A percentile compares a stretch with the other conserved stretches of the same genome.
phyloP scores from a whole-genome alignment of 2,113 vertebrate species.

The Prunella fulvescens region DNA sequence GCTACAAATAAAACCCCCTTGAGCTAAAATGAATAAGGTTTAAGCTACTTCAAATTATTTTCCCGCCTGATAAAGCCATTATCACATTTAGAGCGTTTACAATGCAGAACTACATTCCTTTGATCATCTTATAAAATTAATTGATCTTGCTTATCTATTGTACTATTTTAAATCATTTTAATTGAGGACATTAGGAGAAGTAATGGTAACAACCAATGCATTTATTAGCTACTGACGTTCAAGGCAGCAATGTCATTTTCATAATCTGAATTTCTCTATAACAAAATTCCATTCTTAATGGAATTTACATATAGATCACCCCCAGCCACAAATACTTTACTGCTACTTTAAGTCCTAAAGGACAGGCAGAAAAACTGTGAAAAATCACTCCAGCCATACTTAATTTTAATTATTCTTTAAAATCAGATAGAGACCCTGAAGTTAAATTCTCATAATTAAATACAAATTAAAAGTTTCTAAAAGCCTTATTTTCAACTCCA shows the following conservation, averaged over 20 bases:
- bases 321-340: conserved; percentile 87
- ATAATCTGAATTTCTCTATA: conserved; percentile 83
- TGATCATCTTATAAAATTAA: conserved; percentile 85
- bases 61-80: conserved; percentile 76
- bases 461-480: conserved; percentile 87
- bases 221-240: conserved; percentile 77
- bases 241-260: conserved; percentile 74
- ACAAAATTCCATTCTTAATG: conserved; percentile 81
- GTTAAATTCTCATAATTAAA: conserved; percentile 84
- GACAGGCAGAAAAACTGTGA: conserved; percentile 77
- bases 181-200: conserved; percentile 87
- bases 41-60: conserved; percentile 75
- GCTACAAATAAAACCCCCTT: conserved; percentile 75
- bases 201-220: conserved; percentile 83
- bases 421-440: conserved; percentile 85
- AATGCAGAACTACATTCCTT: conserved; percentile 79
- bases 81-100: conserved; percentile 75
- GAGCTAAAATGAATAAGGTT: conserved; percentile 73
- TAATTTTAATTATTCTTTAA: conserved; percentile 97
- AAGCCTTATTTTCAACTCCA: conserved; percentile 74
- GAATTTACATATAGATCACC: conserved; percentile 89
- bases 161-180: conserved; percentile 88
- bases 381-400: conserved; percentile 87
- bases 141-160: conserved; percentile 89
- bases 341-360: conserved; percentile 84